Evolutionary conservation across 2,113 vertebrate genomes (phyloP), one percentile per base, ranked within the genome.

Genomic region (Aspiorhynchus laticeps): DNA sequence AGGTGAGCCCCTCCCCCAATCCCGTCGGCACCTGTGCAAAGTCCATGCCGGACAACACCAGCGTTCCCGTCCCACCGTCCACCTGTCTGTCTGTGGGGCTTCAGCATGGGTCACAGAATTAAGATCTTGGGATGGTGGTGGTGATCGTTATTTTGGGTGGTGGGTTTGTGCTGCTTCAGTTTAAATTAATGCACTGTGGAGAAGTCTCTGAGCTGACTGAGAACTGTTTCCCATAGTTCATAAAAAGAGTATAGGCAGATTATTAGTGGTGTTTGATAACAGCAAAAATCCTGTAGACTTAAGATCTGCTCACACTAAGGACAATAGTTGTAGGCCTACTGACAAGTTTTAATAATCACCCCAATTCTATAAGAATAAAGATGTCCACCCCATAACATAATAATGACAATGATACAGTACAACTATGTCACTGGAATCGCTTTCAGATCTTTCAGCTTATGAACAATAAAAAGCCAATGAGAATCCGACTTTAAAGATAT

Each of bases 1-100:
- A 97, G 97, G 96, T 98, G 97, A 98, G 97, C 96, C 91, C 87
- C 90, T 63, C 89, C 69, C 73, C 87, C 76, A 31, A 26, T 88
- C 82, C 90, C 59, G 65, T 85, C 63, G 86, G 84, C 85, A 61
- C 81, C 81, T 26, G 14, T 43, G 36, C 51, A 19, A n/a, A 77
- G 61, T 61, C 43, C 26, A 15, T 17, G 48, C 41, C 5, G 28
- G 48, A 31, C 76, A 1, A 33, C 51, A 82, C n/a, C 80, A 65
- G 61, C 61, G 17, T 31, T 65, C 4, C 36, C 14, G 78, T 61
- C 78, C 51, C 24, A n/a, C 33, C 21, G 12, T 61, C 26, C 41
- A 19, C 46, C 21, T 63, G 43, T 51, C 26, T 8, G 43, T 71
- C 19, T 51, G 59, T 43, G 26, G 63, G 31, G 43, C 21, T 67